Percentiles rank a stretch among this genome's conserved stretches.
phyloP scores from a whole-genome alignment of 2,113 vertebrate genomes.

The Pangasianodon hypophthalmus region DNA sequence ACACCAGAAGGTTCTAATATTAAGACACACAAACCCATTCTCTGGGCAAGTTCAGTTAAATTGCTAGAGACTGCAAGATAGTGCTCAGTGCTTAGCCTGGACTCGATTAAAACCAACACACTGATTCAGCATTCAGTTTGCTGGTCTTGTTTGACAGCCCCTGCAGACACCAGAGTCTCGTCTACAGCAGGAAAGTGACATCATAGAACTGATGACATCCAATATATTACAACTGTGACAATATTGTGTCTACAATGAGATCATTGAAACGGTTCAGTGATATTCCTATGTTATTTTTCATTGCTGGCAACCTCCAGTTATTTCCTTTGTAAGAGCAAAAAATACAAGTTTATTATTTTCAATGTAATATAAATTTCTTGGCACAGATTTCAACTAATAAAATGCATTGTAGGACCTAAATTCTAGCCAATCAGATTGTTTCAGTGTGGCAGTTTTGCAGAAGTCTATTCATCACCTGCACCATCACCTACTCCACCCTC shows the following conservation, averaged over 20 bases:
- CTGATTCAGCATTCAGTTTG: slow-evolving; percentile 9
- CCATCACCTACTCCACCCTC: not conserved
- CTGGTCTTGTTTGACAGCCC: not conserved
- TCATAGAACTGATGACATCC: too few species aligned
- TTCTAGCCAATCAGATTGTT: not conserved
- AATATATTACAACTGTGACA: not conserved
- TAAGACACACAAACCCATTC: not conserved
- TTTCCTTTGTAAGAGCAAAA: not conserved
- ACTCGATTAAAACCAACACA: slow-evolving; percentile 7
- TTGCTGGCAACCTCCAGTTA: not conserved
- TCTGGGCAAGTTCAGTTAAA: slow-evolving; percentile 21
- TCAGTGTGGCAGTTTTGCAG: not conserved
- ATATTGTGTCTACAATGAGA: not conserved
- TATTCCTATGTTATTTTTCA: not conserved
- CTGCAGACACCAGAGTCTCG: not conserved
- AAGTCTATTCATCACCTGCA: not conserved
- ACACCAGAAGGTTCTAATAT: slow-evolving; percentile 27
- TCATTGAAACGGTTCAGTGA: not conserved
- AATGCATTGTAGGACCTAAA: not conserved
- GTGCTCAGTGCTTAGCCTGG: slow-evolving; percentile 6
- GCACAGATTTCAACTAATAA: not conserved
- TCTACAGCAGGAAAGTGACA: not conserved
- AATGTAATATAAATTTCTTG: not conserved
- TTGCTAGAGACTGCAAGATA: slow-evolving; percentile 16
- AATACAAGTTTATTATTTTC: not conserved